Conservation (phyloP, 2,888 invertebrate species). For the Agriopis leucophaearia region DNA sequence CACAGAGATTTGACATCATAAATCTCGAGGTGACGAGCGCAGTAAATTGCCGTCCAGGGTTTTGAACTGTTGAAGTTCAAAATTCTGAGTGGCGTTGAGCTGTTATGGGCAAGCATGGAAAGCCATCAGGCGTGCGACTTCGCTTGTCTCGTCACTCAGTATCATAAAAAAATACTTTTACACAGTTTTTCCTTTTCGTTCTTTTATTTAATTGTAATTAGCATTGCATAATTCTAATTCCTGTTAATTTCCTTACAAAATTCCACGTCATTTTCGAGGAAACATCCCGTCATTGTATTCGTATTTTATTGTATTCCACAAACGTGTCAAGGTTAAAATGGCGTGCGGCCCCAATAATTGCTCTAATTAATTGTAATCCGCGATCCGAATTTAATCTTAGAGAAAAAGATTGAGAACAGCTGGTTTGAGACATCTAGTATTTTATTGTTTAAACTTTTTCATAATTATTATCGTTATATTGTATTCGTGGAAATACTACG, state of each 20-base stretch:
- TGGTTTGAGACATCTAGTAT: neutral
- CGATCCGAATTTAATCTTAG: constrained; percentile 2
- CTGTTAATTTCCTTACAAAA: neutral
- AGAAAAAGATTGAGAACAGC: constrained; percentile 5
- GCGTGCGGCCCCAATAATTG: neutral
- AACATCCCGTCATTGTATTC: neutral
- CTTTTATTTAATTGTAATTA: neutral
- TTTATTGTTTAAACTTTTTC: constrained; percentile 12
- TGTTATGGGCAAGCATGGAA: too few species aligned
- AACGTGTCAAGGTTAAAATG: constrained; percentile 6
- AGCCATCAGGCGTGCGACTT: too few species aligned
- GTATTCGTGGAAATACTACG: neutral
- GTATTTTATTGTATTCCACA: constrained; percentile 1
- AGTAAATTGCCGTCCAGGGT: too few species aligned
- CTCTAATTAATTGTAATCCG: neutral
- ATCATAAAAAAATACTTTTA: neutral
- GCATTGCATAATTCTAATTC: neutral
- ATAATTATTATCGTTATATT: constrained; percentile 1
- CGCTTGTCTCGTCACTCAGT: too few species aligned
- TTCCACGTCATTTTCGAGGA: neutral
- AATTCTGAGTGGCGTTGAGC: too few species aligned
- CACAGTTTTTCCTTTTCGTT: neutral
- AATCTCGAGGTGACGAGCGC: too few species aligned
- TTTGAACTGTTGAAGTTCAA: too few species aligned
- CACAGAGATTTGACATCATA: too few species aligned